A percentile compares a stretch with the other conserved stretches of the same genome.
These are phyloP conservation scores for Melanostigma gelatinosum DNA, from an alignment of 2,113 vertebrate species.

Conservation along the genomic window DNA sequence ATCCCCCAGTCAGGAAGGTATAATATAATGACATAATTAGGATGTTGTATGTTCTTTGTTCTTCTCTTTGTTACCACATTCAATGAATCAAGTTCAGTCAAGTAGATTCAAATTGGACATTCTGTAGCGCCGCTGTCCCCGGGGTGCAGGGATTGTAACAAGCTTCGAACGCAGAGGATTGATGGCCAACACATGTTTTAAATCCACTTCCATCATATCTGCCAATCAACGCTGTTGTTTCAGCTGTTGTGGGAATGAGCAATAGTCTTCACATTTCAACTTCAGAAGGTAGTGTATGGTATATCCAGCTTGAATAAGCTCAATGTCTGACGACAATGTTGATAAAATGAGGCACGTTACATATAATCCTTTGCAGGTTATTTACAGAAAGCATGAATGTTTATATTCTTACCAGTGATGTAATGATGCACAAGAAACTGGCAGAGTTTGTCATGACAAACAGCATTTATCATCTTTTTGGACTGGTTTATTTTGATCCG, in stretches of 20 bases:
- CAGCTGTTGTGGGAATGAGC: conserved; percentile 56
- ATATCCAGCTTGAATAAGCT: conserved; percentile 13
- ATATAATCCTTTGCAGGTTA: conserved; percentile 17
- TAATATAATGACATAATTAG: not conserved
- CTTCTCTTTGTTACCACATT: not conserved
- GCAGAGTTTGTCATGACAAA: not conserved
- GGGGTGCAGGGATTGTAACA: conserved; percentile 22
- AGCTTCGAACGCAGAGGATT: conserved; percentile 35
- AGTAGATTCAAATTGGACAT: conserved; percentile 45
- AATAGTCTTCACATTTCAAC: conserved; percentile 20
- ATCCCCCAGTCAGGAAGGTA: not conserved
- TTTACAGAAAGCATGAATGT: conserved; percentile 15
- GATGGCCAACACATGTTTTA: conserved; percentile 63
- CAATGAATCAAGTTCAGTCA: not conserved
- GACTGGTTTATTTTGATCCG: not conserved
- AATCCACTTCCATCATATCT: conserved; percentile 54
- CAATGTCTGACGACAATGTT: conserved; percentile 8
- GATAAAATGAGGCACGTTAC: conserved; percentile 3
- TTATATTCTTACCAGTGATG: conserved; percentile 7
- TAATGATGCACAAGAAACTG: not conserved
- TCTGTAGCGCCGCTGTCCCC: conserved; percentile 3
- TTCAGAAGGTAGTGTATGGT: conserved; percentile 28
- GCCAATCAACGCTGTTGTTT: conserved; percentile 66
- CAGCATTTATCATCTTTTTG: not conserved
- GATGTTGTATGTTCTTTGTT: not conserved